Conservation (phyloP, 1,140 invertebrate species). For the Drosophila orena region DNA sequence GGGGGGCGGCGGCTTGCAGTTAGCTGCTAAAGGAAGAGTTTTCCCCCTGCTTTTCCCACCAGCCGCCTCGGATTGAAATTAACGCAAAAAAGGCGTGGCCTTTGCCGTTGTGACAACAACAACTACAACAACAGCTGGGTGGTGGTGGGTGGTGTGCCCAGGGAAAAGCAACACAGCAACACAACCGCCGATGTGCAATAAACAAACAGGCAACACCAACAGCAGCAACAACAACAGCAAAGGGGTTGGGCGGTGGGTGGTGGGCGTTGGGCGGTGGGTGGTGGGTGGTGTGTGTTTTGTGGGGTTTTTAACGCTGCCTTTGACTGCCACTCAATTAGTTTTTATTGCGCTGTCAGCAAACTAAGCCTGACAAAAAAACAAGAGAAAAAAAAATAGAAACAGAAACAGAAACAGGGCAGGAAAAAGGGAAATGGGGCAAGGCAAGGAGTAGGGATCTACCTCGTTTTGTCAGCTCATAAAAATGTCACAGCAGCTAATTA, state of each 20-base stretch:
- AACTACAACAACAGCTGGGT: conserved; percentile 3
- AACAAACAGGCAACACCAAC: conserved; percentile 67
- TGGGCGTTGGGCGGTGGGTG: not conserved
- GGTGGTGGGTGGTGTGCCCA: not conserved
- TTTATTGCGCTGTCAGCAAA: conserved; percentile 78
- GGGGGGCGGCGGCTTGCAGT: conserved; percentile 9
- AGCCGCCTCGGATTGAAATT: conserved; percentile 65
- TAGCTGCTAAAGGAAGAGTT: conserved; percentile 16
- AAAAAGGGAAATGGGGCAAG: conserved; percentile 2
- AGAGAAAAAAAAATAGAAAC: not conserved
- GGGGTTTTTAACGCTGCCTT: conserved; percentile 12
- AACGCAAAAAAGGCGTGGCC: conserved; percentile 80
- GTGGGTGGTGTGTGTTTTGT: not conserved
- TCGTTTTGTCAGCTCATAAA: conserved; percentile 75
- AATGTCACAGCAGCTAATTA: conserved; percentile 74
- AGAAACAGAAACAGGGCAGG: not conserved
- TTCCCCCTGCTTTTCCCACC: conserved; percentile 9
- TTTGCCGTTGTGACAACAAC: conserved; percentile 65
- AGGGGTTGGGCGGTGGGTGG: conserved; percentile 13
- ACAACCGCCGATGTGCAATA: conserved; percentile 64
- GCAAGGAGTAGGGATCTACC: conserved; percentile 28
- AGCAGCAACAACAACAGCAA: conserved; percentile 36
- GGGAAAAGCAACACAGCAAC: conserved; percentile 29
- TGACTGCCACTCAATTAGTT: conserved; percentile 76
- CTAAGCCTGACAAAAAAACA: conserved; percentile 23